Evolutionary conservation across 2,113 vertebrate genomes (phyloP), one percentile per base, ranked within the genome.

Genomic region (Clarias gariepinus): DNA sequence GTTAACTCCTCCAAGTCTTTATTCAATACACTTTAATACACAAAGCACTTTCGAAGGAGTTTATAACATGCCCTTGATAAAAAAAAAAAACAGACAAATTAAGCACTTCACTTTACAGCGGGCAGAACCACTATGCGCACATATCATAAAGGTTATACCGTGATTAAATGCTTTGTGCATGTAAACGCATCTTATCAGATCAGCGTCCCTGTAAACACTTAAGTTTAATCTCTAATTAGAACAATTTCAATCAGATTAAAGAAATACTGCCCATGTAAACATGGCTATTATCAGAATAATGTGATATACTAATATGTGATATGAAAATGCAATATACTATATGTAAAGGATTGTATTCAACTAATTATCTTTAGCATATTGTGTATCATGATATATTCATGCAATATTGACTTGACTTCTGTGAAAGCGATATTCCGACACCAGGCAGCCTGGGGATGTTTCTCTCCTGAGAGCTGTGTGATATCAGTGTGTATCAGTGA

Each of bases 401-500:
- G 77, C 16, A 3, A 2, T 79, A 58, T 58, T 33, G 55, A 58
- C 77, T 33, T 60, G 78, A 36, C 10, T 60, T 33, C 15, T 6
- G 28, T 36, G 28, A 80, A 80, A 36, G 55, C 13, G n/a, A 79
- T 79, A 79, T 79, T 57, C 15, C 0, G 25, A 57, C 52, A 15
- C 19, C 76, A 57, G 76, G 28, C 55, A 36, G 57, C 55, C 60
- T 4, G 28, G 57, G 12, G 78, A 77, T 9, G 55, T 60, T 80
- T 28, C 11, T 30, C 19, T 80, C 78, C 55, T 33, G 47, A 68
- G 60, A 85, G 69, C 33, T 82, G 55, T 77, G 28, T 36, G 78
- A 33, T 81, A 88, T 81, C 61, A 53, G 76, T 68, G 36, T 12
- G 55, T 61, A 60, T 80, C 78, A 36, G 78, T 57, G 73, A 87